These are phyloP conservation scores for Ornithoptera alexandrae DNA, from an alignment of 2,888 invertebrate genomes.

Conservation along the genomic window DNA sequence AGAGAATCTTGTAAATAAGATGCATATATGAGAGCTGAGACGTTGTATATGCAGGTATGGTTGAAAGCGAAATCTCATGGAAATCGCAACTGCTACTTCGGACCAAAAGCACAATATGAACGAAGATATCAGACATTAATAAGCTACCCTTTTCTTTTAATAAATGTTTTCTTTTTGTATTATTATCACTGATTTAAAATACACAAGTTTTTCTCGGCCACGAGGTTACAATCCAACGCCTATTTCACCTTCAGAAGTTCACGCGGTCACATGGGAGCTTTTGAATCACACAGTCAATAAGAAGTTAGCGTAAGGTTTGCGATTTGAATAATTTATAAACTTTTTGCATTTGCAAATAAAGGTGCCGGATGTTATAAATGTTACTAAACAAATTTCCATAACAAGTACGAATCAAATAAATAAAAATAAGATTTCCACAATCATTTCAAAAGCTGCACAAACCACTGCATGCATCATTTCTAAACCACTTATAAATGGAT, in stretches of 20 bases:
- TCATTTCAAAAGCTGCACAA: not conserved
- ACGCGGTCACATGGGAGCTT: conserved; percentile 20
- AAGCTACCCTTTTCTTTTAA: no score
- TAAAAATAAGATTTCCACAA: not conserved
- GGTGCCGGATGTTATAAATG: not conserved
- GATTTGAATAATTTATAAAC: conserved; percentile 26
- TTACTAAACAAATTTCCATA: not conserved
- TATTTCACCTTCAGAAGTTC: conserved; percentile 17
- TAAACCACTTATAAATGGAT: no score
- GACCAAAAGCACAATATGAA: no score
- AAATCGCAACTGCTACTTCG: no score
- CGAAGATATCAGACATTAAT: no score
- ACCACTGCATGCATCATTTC: no score
- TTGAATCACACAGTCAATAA: conserved; percentile 22
- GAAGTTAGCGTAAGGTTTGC: conserved; percentile 21
- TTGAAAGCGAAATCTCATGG: no score
- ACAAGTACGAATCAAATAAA: not conserved
- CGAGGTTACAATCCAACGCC: not conserved
- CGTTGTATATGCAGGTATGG: no score
- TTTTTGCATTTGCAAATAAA: conserved; percentile 23
- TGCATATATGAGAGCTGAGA: no score
- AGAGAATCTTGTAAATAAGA: no score
- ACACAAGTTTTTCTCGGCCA: not conserved
- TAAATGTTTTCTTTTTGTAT: not conserved
- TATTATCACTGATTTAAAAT: not conserved